Conservation (phyloP, 2,113 vertebrate genomes). For the Amia ocellicauda region DNA sequence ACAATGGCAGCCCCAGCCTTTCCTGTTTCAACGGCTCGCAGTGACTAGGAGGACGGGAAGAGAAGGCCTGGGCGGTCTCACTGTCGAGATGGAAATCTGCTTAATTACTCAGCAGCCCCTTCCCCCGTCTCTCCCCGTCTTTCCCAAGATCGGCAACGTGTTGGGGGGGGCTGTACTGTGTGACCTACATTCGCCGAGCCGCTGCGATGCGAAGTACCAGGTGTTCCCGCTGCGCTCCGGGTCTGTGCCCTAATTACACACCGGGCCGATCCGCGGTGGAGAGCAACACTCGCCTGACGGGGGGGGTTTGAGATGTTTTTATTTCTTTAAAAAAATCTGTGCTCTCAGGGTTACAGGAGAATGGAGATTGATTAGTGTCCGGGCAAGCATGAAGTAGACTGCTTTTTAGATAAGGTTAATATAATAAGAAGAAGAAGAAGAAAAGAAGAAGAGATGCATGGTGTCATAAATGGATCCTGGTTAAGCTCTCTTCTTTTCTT, state of each 20-base stretch:
- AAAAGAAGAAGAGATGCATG: conserved; percentile 22
- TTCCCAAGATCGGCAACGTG: conserved; percentile 32
- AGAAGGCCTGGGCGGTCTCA: conserved; percentile 24
- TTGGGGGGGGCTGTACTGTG: conserved; percentile 15
- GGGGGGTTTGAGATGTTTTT: no score
- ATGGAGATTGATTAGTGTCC: no score
- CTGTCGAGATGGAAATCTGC: conserved; percentile 32
- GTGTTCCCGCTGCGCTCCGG: not conserved
- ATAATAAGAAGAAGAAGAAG: no score
- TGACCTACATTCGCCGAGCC: conserved; percentile 47
- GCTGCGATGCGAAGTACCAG: conserved; percentile 7
- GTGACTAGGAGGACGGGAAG: conserved; percentile 3
- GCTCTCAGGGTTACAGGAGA: no score
- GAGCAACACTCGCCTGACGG: no score
- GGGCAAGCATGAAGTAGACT: no score
- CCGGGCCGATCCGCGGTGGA: no score
- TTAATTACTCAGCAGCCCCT: conserved; percentile 26
- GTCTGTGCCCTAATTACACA: no score
- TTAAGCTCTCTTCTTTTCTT: no score
- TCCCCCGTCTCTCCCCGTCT: not conserved
- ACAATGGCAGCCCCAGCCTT: conserved; percentile 26
- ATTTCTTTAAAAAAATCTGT: no score
- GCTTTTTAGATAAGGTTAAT: no score
- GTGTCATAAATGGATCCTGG: conserved; percentile 30
- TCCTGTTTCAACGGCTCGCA: conserved; percentile 28